Conservation (phyloP, 2,888 invertebrate genomes). For the Amphipoea oculea region DNA sequence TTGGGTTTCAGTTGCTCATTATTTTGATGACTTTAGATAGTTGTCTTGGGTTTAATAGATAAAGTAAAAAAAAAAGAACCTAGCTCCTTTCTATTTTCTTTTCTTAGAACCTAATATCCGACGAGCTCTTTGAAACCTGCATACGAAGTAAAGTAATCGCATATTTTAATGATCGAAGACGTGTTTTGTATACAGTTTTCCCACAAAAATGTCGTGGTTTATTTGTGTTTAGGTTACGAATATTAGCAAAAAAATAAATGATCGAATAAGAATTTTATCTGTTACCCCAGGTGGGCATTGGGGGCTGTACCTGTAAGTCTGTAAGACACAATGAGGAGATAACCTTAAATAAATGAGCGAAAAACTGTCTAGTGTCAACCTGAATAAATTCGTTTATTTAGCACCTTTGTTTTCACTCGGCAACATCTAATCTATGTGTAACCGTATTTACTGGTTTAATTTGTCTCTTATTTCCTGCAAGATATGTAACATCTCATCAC, state of each 20-base stretch:
- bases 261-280: background rate
- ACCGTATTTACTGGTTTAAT: background rate
- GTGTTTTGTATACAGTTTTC: background rate
- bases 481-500: background rate
- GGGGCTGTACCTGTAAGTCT: background rate
- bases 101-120: background rate
- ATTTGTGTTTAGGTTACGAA: conserved; percentile 1
- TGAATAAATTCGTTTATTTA: background rate
- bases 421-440: background rate
- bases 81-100: background rate
- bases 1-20: background rate
- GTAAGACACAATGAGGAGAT: background rate
- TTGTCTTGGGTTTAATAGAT: background rate
- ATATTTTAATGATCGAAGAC: background rate
- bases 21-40: background rate
- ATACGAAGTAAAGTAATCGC: background rate
- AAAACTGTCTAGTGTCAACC: conserved; percentile 16
- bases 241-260: background rate
- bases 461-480: too few species aligned
- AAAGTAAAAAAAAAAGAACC: background rate
- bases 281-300: background rate
- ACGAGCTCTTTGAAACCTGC: background rate
- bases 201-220: background rate
- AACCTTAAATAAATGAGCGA: background rate
- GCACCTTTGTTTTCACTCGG: background rate